phyloP scores from a whole-genome alignment of 2,113 vertebrate species.

The Poicephalus gulielmi region DNA sequence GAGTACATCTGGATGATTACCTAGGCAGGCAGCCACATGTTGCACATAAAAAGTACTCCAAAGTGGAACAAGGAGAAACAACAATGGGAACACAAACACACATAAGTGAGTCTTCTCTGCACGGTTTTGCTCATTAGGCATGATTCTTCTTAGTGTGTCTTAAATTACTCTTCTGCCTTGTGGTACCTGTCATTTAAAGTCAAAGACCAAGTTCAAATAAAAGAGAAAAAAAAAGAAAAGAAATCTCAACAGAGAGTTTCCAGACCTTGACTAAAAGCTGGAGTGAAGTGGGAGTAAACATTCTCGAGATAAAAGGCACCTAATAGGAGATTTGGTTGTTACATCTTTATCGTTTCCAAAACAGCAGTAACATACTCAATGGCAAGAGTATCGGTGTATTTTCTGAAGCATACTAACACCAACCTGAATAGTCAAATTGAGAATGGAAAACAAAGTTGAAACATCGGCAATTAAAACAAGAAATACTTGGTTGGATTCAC shows the following conservation, averaged over 20 bases:
- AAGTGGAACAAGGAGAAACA: not conserved
- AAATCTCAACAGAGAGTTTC: not conserved
- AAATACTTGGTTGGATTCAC: not conserved
- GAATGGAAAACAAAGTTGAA: not conserved
- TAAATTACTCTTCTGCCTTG: not conserved
- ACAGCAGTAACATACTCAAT: not conserved
- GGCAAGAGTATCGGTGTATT: not conserved
- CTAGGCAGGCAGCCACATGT: not conserved
- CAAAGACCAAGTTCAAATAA: not conserved
- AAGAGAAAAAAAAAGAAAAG: not conserved
- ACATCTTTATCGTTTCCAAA: not conserved
- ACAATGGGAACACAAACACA: not conserved
- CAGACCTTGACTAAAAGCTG: not conserved
- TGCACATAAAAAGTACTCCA: not conserved
- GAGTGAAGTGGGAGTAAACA: not conserved
- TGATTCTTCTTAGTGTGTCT: accelerated
- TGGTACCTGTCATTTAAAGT: not conserved
- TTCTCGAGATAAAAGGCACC: not conserved
- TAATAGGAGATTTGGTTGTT: not conserved
- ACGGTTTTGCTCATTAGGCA: not conserved
- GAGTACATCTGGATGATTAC: not conserved
- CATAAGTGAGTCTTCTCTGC: accelerated
- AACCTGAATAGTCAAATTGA: not conserved
- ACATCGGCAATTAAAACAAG: not conserved
- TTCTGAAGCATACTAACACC: not conserved